Evolutionary conservation across 2,797 vertebrate species (phyloP).

Genomic region (Chelon auratus): DNA sequence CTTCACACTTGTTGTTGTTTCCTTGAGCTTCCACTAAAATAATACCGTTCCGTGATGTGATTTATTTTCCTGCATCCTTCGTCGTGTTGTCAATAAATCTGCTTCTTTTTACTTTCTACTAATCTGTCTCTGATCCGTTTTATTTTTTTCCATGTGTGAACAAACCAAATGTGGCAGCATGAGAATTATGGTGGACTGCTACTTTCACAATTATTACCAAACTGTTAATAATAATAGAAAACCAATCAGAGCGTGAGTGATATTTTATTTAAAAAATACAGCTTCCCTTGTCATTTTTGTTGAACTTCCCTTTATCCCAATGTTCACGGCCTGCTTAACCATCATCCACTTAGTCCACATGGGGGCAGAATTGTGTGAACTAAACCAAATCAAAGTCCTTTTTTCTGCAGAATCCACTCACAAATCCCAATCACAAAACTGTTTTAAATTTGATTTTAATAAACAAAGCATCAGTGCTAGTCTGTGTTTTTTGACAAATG

Average conservation of each 20-base stretch:
- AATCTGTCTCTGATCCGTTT: conserved; percentile 21
- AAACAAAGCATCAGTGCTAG: conserved; percentile 56
- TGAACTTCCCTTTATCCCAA: conserved; percentile 14
- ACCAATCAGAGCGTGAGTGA: conserved; percentile 3
- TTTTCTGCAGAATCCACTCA: conserved; percentile 43
- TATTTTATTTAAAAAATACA: neutral
- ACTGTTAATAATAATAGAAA: neutral
- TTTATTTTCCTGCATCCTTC: conserved; percentile 83
- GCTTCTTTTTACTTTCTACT: conserved; percentile 26
- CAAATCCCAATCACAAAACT: conserved; percentile 22
- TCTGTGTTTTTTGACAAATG: conserved; percentile 64
- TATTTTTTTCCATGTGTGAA: neutral
- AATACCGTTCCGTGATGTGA: conserved; percentile 78
- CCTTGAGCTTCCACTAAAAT: conserved; percentile 20
- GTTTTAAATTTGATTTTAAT: conserved; percentile 48
- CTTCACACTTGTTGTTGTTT: conserved; percentile 12
- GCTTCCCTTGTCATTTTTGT: neutral
- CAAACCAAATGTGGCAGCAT: neutral
- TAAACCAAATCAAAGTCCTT: conserved; percentile 51
- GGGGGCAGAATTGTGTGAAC: conserved; percentile 76
- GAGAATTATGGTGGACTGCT: conserved; percentile 1
- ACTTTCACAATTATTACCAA: neutral
- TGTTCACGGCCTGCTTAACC: conserved; percentile 22
- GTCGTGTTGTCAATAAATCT: conserved; percentile 86
- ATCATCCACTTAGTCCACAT: conserved; percentile 61